Percentiles rank a stretch among this genome's conserved stretches.
phyloP scores from a whole-genome alignment of 2,888 invertebrate genomes.

The Marasmarcha lunaedactyla region DNA sequence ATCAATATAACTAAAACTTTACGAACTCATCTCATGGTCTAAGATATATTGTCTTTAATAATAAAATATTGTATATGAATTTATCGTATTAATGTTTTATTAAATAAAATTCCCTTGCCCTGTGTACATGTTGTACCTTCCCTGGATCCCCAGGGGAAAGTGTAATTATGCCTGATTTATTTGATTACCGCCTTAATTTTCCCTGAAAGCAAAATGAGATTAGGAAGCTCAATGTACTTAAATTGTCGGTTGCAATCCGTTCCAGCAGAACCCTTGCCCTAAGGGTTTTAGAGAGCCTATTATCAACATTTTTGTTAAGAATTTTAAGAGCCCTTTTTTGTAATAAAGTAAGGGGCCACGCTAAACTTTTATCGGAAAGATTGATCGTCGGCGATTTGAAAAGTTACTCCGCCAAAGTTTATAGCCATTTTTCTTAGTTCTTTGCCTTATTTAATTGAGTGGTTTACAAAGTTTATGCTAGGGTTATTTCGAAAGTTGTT shows the following conservation, averaged over 20 bases:
- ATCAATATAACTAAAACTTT: too few species aligned
- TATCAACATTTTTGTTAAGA: conserved; percentile 1
- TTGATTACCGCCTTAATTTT: conserved; percentile 37
- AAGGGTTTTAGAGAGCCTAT: neutral
- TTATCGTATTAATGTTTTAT: too few species aligned
- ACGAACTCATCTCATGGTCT: too few species aligned
- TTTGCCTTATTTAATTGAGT: neutral
- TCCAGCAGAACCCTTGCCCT: neutral
- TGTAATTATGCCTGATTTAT: conserved; percentile 40
- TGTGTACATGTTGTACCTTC: conserved; percentile 9
- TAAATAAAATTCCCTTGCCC: neutral
- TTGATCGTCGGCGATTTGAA: neutral
- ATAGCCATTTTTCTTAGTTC: conserved; percentile 1
- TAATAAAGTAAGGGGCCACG: neutral
- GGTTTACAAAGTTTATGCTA: neutral
- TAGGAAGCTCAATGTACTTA: conserved; percentile 14
- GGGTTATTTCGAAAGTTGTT: neutral
- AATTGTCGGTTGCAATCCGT: neutral
- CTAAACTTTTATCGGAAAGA: neutral
- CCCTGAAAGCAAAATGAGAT: conserved; percentile 28
- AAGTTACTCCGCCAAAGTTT: neutral
- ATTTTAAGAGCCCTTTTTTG: neutral
- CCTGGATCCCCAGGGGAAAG: conserved; percentile 20
- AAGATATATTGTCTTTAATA: too few species aligned
- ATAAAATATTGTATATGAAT: too few species aligned